Conservation (phyloP, 2,888 invertebrate species). For the Noctuana brunneofusca region DNA sequence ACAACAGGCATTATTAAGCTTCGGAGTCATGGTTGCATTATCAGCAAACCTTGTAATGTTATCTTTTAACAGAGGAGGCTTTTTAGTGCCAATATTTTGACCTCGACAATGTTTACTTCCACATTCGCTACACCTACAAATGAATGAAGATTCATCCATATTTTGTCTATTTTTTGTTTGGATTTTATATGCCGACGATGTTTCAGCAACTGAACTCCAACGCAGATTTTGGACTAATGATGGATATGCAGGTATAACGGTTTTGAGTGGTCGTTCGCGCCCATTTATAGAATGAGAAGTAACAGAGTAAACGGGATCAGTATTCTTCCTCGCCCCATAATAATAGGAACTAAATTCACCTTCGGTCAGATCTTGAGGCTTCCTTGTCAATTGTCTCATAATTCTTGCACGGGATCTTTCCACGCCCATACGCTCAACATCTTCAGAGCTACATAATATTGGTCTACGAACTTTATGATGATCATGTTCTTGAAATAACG, state of each 20-base stretch:
- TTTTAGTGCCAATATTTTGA: conserved; percentile 32
- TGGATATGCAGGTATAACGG: conserved; percentile 46
- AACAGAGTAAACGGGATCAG: conserved; percentile 44
- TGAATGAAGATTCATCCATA: conserved; percentile 24
- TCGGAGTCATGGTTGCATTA: conserved; percentile 60
- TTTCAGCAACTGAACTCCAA: conserved; percentile 49
- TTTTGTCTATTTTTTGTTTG: conserved; percentile 40
- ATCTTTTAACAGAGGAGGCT: conserved; percentile 43
- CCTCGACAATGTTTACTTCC: conserved; percentile 42
- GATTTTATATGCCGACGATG: conserved; percentile 33
- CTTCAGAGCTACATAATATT: conserved; percentile 44
- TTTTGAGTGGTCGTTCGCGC: conserved; percentile 14
- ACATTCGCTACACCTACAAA: conserved; percentile 52
- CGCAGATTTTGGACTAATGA: conserved; percentile 44
- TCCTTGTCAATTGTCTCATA: conserved; percentile 42
- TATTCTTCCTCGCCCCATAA: conserved; percentile 40
- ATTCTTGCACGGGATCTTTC: conserved; percentile 48
- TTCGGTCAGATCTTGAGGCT: conserved; percentile 37
- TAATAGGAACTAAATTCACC: conserved; percentile 52
- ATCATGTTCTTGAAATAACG: conserved; percentile 11
- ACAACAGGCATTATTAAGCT: conserved; percentile 52
- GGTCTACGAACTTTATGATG: conserved; percentile 32
- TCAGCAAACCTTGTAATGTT: conserved; percentile 61
- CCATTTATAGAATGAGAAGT: conserved; percentile 44
- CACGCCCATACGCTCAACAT: conserved; percentile 43